phyloP scores from a whole-genome alignment of 1,140 invertebrate species.

The Leucophenga varia region DNA sequence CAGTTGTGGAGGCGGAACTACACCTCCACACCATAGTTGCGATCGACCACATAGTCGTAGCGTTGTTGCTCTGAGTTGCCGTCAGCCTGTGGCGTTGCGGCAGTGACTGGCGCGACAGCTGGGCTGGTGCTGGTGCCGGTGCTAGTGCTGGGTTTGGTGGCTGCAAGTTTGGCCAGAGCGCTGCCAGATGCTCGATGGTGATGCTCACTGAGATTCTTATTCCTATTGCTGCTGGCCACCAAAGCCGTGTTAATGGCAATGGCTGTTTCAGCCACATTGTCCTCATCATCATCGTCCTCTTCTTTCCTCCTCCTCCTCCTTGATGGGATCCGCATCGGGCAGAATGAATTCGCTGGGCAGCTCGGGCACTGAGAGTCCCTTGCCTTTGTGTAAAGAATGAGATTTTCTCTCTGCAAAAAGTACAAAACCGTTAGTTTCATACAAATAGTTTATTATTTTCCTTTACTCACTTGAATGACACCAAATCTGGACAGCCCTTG shows the following conservation, averaged over 20 bases:
- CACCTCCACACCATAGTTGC: conserved; percentile 69
- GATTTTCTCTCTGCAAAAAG: conserved; percentile 82
- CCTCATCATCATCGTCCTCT: conserved; percentile 43
- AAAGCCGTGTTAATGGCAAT: conserved; percentile 52
- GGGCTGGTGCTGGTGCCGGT: not conserved
- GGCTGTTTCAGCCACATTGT: conserved; percentile 44
- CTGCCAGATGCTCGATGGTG: conserved; percentile 27
- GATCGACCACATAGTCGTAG: conserved; percentile 70
- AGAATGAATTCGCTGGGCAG: conserved; percentile 65
- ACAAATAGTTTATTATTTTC: conserved; percentile 12
- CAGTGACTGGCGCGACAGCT: not conserved
- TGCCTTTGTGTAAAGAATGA: conserved; percentile 89
- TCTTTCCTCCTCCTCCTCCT: conserved; percentile 41
- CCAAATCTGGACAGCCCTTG: conserved; percentile 85
- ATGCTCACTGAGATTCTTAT: conserved; percentile 55
- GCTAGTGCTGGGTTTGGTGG: conserved; percentile 11
- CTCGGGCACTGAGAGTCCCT: conserved; percentile 75
- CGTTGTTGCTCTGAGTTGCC: conserved; percentile 59
- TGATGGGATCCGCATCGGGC: conserved; percentile 44
- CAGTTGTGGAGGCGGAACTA: conserved; percentile 38
- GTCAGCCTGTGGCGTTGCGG: conserved; percentile 5
- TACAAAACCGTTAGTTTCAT: not conserved
- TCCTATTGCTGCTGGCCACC: conserved; percentile 50
- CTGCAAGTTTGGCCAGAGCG: conserved; percentile 9
- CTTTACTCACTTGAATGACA: conserved; percentile 87